Evolutionary conservation across 2,797 vertebrate species (phyloP), one percentile per base, ranked within the genome.

Genomic region (Vespertilio murinus): DNA sequence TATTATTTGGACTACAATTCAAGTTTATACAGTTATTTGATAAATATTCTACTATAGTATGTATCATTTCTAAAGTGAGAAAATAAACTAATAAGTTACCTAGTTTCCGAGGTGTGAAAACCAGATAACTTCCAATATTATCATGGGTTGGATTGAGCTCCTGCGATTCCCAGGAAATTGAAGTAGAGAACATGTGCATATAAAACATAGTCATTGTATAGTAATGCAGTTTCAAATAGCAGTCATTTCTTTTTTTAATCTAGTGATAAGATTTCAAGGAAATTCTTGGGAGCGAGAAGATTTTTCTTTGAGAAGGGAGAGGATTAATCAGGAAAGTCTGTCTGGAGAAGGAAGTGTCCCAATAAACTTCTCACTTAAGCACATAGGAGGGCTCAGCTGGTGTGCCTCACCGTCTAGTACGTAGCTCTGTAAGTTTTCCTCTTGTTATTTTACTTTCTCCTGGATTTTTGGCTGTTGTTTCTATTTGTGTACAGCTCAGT

Each of bases 221-320:
- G 54, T 59, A 85, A 40, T 38, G 25, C 33, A 70, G 1, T 73
- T 88, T 23, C 14, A 14, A 87, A 78, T 6, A 87, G 52, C 42
- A n/a, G 5, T 45, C 70, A 25, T 30, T 59, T 79, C 73, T 42
- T 67, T 54, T 91, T 38, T 33, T 13, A 73, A 33, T 77, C 14
- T 30, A 88, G 74, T 90, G 56, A 59, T 42, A 78, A 56, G 6
- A 64, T 42, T 12, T n/a, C 56, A 81, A 90, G 35, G 20, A 23
- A 70, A 73, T 88, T 83, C 30, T 88, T 54, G 45, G 42, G 5
- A 75, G 13, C 20, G 3, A n/a, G 8, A 73, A 88, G 47, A 40
- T 38, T 70, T 92, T 89, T 56, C 69, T 88, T 69, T 71, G 59
- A 83, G 14, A 91, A 84, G 88, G 23, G 16, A 81, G 33, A 87